A percentile compares a stretch with the other conserved stretches of the same genome.
phyloP scores from a whole-genome alignment of 2,797 vertebrate genomes.

The Tragopan temminckii region DNA sequence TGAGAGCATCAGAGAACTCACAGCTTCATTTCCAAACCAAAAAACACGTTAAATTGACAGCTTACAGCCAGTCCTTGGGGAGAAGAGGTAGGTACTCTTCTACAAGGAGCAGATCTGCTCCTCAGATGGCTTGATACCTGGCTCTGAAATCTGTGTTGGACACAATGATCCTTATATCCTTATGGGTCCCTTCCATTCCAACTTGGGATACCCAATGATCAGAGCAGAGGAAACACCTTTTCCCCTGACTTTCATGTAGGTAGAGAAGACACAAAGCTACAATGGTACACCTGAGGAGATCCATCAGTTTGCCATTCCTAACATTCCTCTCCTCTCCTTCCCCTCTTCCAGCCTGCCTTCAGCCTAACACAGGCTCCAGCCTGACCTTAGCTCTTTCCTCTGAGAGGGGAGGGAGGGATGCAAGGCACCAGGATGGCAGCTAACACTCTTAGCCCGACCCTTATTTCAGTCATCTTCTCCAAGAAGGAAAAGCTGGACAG shows the following conservation, averaged over 20 bases:
- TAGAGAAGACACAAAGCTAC: fast-evolving
- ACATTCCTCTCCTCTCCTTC: background rate
- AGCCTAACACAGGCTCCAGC: background rate
- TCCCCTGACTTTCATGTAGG: background rate
- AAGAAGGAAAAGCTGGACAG: background rate
- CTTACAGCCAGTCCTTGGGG: background rate
- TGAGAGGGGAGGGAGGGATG: background rate
- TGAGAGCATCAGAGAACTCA: background rate
- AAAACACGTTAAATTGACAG: background rate
- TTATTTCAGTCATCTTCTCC: background rate
- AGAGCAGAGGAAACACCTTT: background rate
- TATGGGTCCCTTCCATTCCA: too few species aligned
- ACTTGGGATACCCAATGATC: too few species aligned
- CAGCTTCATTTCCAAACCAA: background rate
- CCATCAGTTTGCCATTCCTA: background rate
- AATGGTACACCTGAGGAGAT: fast-evolving
- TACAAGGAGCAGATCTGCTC: background rate
- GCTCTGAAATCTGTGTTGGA: too few species aligned
- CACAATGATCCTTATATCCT: too few species aligned
- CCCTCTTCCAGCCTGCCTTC: fast-evolving
- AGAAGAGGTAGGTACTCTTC: background rate
- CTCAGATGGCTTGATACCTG: too few species aligned
- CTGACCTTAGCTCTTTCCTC: background rate
- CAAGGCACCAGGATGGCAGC: background rate
- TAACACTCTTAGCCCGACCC: background rate